Base-by-base conservation (phyloP, 2,113 vertebrate genomes). In the Perognathus longimembris region DNA sequence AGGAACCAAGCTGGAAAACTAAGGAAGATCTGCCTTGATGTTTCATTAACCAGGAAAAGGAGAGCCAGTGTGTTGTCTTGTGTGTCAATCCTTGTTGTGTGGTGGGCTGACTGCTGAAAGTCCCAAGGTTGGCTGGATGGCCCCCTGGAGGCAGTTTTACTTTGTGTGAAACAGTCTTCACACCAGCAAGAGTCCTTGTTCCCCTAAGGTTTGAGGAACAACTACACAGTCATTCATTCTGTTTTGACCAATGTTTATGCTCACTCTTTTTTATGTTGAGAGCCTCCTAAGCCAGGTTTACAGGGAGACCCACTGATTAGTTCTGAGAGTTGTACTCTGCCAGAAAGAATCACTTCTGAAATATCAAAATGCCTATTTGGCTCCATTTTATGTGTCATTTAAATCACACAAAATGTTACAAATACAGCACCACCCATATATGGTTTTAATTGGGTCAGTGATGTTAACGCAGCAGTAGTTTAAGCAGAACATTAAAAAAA, bases 381-480 rank as follows among this genome's bases (percentile, higher is more conserved):
- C 57, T 77, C 74, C 50, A 14, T 93, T 93, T 80, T 74, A 76
- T 69, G n/a, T 42, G 40, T 30, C 74, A 76, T 95, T 94, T 78
- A 96, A 95, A 91, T 93, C 80, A 64, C 38, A 64, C 38, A 78
- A 54, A 94, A 32, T 78, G 54, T 90, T 95, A 80, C 91, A 69
- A 84, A 91, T 77, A 26, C 79, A 77, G 32, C 89, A 78, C 64
- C 83, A 26, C 64, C 50, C 63, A 38, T 57, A 14, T 94, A 38
- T 95, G 97, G 96, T 94, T 93, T 95, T 94, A 97, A 89, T 96
- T 77, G 96, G 95, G 92, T 97, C 91, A 88, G 89, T 78, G 83
- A 96, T 92, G 73, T 82, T 66, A 96, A 89, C 15, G 17, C 42
- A 81, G 71, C 76, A 88, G 91, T 12, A n/a, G 85, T 96, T 94